A percentile compares a stretch with the other conserved stretches of the same genome.
phyloP scores from a whole-genome alignment of 2,888 invertebrate species.

The Harmothoe impar region DNA sequence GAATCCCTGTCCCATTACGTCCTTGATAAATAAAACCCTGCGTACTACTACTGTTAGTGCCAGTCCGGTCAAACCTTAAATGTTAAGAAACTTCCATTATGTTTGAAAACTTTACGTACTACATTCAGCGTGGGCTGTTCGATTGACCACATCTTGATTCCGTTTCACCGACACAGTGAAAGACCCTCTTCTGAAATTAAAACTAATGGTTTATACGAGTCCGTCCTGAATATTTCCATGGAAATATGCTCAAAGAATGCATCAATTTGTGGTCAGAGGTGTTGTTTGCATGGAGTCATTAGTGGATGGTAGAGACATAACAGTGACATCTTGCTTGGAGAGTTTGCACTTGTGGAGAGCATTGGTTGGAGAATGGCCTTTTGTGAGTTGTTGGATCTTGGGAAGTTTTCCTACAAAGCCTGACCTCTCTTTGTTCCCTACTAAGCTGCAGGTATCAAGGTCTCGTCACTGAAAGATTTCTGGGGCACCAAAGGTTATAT shows the following conservation, averaged over 20 bases:
- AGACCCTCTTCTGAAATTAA: background rate
- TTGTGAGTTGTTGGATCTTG: background rate
- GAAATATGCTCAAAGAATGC: background rate
- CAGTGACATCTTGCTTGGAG: background rate
- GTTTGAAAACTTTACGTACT: background rate
- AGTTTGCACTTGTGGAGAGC: background rate
- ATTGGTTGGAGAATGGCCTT: background rate
- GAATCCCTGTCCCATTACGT: background rate
- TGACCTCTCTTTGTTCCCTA: background rate
- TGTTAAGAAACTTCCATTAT: background rate
- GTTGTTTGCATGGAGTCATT: background rate
- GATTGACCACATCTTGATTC: slow-evolving; percentile 1
- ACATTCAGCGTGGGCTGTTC: background rate
- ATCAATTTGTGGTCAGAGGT: slow-evolving; percentile 7
- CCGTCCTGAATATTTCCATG: background rate
- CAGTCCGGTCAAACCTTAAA: background rate
- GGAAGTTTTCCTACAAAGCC: background rate
- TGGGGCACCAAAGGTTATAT: slow-evolving; percentile 55
- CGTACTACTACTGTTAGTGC: slow-evolving; percentile 11
- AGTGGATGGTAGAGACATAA: background rate
- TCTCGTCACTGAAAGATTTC: slow-evolving; percentile 52
- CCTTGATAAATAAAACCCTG: background rate
- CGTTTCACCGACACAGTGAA: background rate
- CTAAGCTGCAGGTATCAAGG: background rate
- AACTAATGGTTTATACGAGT: background rate